Evolutionary conservation across 2,113 vertebrate species (phyloP).

Genomic region (Promerops cafer): DNA sequence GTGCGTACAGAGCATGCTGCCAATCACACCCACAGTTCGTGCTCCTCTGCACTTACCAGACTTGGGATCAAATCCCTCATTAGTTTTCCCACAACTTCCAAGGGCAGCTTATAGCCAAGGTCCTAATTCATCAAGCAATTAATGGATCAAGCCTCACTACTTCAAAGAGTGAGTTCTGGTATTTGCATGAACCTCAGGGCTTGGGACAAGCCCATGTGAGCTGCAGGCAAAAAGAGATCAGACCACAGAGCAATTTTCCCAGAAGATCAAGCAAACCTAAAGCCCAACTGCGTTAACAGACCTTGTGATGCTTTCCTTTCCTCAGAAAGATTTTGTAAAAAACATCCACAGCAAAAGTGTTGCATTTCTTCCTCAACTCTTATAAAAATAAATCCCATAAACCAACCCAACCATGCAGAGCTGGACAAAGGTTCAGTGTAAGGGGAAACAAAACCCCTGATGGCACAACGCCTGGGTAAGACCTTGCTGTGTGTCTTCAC

Average conservation of each 20-base stretch:
- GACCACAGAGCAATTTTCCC: neutral
- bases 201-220: neutral
- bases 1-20: neutral
- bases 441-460: neutral
- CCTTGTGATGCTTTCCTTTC: neutral
- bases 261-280: constrained; percentile 1
- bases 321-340: neutral
- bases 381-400: neutral
- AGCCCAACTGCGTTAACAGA: neutral
- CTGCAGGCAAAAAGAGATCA: neutral
- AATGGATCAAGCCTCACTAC: neutral
- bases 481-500: neutral
- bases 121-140: constrained; percentile 17
- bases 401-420: neutral
- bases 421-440: neutral
- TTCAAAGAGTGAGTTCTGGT: neutral
- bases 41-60: neutral
- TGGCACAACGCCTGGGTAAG: neutral
- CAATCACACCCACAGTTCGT: accelerated
- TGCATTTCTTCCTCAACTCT: neutral
- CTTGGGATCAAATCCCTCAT: neutral
- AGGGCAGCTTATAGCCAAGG: neutral
- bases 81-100: neutral
- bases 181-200: neutral
- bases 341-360: neutral